These are phyloP conservation scores for Nipponia nippon DNA, from an alignment of 2,113 vertebrate species.

Conservation along the genomic window DNA sequence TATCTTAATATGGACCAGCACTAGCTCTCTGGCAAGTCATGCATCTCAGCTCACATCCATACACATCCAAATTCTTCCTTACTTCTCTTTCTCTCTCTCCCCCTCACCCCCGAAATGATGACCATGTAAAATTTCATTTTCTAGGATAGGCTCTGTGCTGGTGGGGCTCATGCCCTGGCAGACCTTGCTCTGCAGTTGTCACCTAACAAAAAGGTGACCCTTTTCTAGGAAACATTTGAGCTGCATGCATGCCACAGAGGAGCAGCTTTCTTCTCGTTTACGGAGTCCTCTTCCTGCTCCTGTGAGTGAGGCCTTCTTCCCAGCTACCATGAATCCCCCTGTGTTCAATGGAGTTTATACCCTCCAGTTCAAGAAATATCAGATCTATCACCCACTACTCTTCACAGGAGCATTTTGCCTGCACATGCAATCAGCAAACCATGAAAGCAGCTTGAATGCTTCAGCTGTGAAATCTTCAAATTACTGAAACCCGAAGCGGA, in stretches of 20 bases:
- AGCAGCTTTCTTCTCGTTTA: background rate
- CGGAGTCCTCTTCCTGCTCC: background rate
- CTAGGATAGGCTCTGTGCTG: background rate
- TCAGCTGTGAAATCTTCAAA: background rate
- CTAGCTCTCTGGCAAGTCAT: background rate
- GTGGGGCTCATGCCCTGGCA: background rate
- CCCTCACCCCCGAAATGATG: background rate
- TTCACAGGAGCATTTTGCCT: background rate
- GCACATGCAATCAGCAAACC: background rate
- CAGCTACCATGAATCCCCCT: background rate
- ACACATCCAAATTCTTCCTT: background rate
- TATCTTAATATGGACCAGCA: background rate
- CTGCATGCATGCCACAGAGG: accelerated
- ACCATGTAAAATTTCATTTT: background rate
- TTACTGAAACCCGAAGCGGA: background rate
- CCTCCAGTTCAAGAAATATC: background rate
- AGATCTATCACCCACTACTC: background rate
- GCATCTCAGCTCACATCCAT: background rate
- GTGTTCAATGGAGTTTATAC: background rate
- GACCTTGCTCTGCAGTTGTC: background rate
- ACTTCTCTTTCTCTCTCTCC: background rate
- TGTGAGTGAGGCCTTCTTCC: background rate
- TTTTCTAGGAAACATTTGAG: background rate
- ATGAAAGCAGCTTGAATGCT: background rate
- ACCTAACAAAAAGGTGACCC: background rate